These are phyloP conservation scores for Rhagoletis pomonella DNA, from an alignment of 1,140 invertebrate species.

Conservation along the genomic window DNA sequence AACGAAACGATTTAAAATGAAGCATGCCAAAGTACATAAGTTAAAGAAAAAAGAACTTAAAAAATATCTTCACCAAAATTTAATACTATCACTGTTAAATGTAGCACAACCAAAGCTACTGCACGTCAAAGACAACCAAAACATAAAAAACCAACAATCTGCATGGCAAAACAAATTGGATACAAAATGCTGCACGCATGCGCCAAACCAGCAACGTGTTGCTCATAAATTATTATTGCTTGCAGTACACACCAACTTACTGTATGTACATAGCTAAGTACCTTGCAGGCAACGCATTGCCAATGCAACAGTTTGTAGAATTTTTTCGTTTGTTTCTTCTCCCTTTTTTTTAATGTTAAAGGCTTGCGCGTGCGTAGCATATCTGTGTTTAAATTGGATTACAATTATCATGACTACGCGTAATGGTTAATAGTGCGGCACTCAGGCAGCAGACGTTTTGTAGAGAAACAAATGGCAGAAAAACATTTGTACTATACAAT, in stretches of 20 bases:
- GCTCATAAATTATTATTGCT: not conserved
- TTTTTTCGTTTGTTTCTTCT: not conserved
- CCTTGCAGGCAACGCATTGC: not conserved
- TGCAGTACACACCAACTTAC: not conserved
- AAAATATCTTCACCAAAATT: too few species aligned
- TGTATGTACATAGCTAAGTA: too few species aligned
- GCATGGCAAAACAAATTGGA: slow-evolving; percentile 3
- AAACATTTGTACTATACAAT: too few species aligned
- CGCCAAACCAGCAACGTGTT: not conserved
- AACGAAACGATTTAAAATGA: not conserved
- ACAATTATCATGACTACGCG: not conserved
- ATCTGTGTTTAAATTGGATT: slow-evolving; percentile 9
- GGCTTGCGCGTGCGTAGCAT: slow-evolving; percentile 10
- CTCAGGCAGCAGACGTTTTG: too few species aligned
- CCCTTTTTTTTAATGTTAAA: not conserved
- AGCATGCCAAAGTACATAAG: not conserved
- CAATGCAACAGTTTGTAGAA: not conserved
- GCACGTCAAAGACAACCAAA: not conserved
- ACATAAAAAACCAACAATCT: not conserved
- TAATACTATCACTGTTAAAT: too few species aligned
- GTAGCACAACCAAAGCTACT: not conserved
- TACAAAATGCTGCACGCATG: slow-evolving; percentile 33
- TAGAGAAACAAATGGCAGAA: too few species aligned
- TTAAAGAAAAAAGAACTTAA: too few species aligned
- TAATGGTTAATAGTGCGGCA: too few species aligned